A percentile compares a stretch with the other conserved stretches of the same genome.
phyloP scores from a whole-genome alignment of 2,113 vertebrate genomes.

The Casuarius casuarius region DNA sequence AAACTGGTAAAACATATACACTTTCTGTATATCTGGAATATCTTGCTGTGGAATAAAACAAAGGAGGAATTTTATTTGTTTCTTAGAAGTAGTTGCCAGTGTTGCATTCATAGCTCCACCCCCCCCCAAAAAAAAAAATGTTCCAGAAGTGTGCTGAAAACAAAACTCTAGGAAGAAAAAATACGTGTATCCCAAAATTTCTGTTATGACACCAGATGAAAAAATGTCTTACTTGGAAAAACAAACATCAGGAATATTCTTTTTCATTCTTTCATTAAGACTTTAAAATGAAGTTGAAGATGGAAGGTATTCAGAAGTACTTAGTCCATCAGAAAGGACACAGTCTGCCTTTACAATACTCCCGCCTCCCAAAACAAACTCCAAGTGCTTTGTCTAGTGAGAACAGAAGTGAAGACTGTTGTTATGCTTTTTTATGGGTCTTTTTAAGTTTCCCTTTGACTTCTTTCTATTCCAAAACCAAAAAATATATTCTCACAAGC shows the following conservation, averaged over 20 bases:
- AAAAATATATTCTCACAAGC: not conserved
- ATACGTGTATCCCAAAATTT: not conserved
- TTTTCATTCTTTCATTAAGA: not conserved
- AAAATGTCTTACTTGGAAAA: not conserved
- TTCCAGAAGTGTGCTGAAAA: not conserved
- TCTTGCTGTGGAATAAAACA: not conserved
- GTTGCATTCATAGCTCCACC: not conserved
- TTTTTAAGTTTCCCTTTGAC: not conserved
- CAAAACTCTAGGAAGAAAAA: not conserved
- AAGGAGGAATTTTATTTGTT: not conserved
- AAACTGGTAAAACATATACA: not conserved
- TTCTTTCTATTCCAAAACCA: not conserved
- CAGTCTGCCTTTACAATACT: not conserved
- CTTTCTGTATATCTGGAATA: not conserved
- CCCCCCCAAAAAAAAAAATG: fast-evolving
- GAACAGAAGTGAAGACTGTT: not conserved
- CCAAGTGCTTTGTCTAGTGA: not conserved
- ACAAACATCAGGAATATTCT: not conserved
- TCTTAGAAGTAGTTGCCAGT: not conserved
- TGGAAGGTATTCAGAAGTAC: not conserved
- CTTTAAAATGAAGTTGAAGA: not conserved
- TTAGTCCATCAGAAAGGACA: not conserved
- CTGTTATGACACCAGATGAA: not conserved
- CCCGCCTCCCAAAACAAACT: not conserved
- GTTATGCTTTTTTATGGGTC: not conserved